phyloP scores from a whole-genome alignment of 2,888 invertebrate genomes.

The Drosophila anceps region DNA sequence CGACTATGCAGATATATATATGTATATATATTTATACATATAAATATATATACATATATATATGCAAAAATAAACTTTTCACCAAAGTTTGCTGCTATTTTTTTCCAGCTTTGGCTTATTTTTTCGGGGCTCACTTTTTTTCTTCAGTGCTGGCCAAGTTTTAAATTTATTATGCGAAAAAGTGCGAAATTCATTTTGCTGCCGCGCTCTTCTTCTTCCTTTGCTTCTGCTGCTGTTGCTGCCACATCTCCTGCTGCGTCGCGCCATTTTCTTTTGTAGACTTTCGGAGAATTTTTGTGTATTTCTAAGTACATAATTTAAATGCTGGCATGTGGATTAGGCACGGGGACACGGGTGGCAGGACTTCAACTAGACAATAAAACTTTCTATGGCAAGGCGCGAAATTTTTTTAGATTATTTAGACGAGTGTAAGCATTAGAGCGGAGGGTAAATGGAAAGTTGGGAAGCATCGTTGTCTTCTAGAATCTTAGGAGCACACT shows the following conservation, averaged over 20 bases:
- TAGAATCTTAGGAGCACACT: constrained; percentile 49
- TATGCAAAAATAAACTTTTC: constrained; percentile 82
- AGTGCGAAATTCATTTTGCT: constrained; percentile 85
- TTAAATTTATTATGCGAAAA: constrained; percentile 85
- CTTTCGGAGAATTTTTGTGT: constrained; percentile 75
- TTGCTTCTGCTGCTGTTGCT: constrained; percentile 41
- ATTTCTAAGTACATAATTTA: constrained; percentile 84
- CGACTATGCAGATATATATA: constrained; percentile 2
- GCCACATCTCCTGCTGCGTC: constrained; percentile 66
- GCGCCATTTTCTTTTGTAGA: constrained; percentile 76
- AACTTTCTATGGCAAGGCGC: constrained; percentile 75
- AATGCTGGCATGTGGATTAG: constrained; percentile 60
- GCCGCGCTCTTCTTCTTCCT: constrained; percentile 55
- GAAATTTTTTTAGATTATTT: constrained; percentile 76
- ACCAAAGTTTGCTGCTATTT: constrained; percentile 67
- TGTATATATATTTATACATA: too few relatives aligned
- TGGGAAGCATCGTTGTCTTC: constrained; percentile 12
- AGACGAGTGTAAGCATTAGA: constrained; percentile 25
- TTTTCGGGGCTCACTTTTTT: constrained; percentile 33
- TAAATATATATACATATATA: constrained; percentile 16
- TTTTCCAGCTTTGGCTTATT: constrained; percentile 44
- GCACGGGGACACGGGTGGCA: neutral
- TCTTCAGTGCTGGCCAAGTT: constrained; percentile 73
- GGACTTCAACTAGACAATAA: constrained; percentile 72
- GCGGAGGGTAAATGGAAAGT: neutral